Evolutionary conservation across 2,113 vertebrate genomes (phyloP).

Genomic region (Echinops telfairi): DNA sequence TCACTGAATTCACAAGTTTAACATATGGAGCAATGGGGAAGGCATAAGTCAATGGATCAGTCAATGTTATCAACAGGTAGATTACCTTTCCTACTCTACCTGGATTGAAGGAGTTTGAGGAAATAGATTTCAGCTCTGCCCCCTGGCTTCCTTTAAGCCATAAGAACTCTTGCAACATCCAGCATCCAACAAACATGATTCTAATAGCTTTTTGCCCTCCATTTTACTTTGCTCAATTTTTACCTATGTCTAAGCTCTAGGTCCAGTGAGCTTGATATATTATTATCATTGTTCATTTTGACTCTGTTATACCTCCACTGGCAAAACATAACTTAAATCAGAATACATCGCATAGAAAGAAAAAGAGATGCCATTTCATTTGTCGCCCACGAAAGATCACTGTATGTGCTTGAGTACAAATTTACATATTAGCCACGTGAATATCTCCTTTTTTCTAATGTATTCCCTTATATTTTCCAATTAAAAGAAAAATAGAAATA

Average conservation of each 20-base stretch:
- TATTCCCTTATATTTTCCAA: background rate
- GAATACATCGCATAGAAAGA: background rate
- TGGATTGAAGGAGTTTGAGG: background rate
- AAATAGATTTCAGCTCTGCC: background rate
- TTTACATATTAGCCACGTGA: background rate
- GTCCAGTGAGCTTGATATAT: background rate
- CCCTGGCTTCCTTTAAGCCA: conserved; percentile 19
- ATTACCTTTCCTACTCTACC: background rate
- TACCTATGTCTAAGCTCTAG: background rate
- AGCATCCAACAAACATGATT: background rate
- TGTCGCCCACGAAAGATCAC: background rate
- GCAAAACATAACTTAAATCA: background rate
- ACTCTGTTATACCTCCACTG: background rate
- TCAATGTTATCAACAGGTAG: background rate
- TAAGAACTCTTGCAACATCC: background rate
- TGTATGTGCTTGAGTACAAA: background rate
- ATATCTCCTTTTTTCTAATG: background rate
- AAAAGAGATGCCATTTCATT: background rate
- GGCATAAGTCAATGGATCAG: background rate
- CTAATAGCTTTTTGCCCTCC: background rate
- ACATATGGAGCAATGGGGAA: background rate
- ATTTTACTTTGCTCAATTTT: conserved; percentile 5
- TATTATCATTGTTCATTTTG: background rate
- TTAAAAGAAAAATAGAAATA: conserved; percentile 8
- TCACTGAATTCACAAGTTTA: conserved; percentile 34